phyloP scores from a whole-genome alignment of 1,140 invertebrate genomes.

The Carposina sasakii region DNA sequence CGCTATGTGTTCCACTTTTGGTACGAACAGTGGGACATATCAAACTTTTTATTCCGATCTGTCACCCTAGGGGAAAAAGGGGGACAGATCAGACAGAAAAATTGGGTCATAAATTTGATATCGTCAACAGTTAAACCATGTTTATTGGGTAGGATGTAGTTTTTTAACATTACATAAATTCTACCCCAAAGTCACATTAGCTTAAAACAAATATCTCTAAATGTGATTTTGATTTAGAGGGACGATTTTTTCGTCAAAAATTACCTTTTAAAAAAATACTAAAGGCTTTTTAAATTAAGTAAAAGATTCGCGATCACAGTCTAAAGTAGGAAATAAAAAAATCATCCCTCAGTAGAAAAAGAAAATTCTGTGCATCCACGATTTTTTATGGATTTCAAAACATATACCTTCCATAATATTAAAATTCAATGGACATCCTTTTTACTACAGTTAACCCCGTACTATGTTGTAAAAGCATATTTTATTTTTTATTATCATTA shows the following conservation, averaged over 20 bases:
- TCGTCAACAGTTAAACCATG: slow-evolving; percentile 12
- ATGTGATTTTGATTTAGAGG: slow-evolving; percentile 44
- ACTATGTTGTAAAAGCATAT: slow-evolving; percentile 9
- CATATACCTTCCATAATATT: slow-evolving; percentile 51
- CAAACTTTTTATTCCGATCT: slow-evolving; percentile 2
- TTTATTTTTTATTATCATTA: slow-evolving; percentile 39
- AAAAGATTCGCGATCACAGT: slow-evolving; percentile 39
- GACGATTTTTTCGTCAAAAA: slow-evolving; percentile 37
- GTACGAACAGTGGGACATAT: slow-evolving; percentile 1
- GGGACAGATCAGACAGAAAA: slow-evolving; percentile 10
- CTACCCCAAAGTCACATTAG: slow-evolving; percentile 47
- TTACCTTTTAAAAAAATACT: slow-evolving; percentile 32
- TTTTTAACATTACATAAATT: slow-evolving; percentile 20
- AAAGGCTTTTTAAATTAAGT: slow-evolving; percentile 8
- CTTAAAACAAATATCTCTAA: slow-evolving; percentile 52
- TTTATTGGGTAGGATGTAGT: slow-evolving; percentile 12
- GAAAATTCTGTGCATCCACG: slow-evolving; percentile 26
- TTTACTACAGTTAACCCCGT: slow-evolving; percentile 21
- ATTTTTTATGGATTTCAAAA: slow-evolving; percentile 55
- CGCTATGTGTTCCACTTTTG: slow-evolving; percentile 2
- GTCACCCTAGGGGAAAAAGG: too few relatives aligned
- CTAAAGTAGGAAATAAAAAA: background rate
- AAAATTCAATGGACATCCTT: slow-evolving; percentile 42
- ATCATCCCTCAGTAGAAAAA: background rate
- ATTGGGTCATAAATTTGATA: slow-evolving; percentile 15